phyloP scores from a whole-genome alignment of 2,797 vertebrate species.

The Rhynchotus rufescens region DNA sequence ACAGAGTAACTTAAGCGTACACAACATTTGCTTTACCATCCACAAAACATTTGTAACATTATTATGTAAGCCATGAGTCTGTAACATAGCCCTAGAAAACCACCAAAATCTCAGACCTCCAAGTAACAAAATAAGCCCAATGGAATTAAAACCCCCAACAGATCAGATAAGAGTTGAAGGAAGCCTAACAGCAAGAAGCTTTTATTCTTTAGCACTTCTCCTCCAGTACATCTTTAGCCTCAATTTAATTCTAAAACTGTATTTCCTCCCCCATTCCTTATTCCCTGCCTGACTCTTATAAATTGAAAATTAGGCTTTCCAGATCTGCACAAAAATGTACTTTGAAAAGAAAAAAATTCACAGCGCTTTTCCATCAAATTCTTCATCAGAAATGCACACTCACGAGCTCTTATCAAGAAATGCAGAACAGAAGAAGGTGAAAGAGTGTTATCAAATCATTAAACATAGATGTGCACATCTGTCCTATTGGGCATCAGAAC shows the following conservation, averaged over 20 bases:
- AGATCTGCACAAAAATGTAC: constrained; percentile 24
- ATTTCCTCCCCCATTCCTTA: background rate
- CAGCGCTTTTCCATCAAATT: constrained; percentile 38
- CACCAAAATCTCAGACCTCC: background rate
- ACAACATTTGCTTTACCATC: background rate
- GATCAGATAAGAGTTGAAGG: background rate
- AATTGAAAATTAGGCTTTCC: constrained; percentile 15
- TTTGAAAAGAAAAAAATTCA: background rate
- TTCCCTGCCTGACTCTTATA: background rate
- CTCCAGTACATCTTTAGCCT: background rate
- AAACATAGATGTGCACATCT: constrained; percentile 45
- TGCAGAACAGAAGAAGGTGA: background rate
- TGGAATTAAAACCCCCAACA: background rate
- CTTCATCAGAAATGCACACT: constrained; percentile 54
- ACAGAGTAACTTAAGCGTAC: background rate
- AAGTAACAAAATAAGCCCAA: background rate
- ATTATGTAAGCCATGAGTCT: background rate
- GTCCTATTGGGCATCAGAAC: background rate
- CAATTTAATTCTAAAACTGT: constrained; percentile 18
- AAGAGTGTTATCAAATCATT: constrained; percentile 54
- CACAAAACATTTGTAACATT: background rate
- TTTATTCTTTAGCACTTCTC: background rate
- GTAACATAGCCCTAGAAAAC: background rate
- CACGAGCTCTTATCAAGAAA: background rate
- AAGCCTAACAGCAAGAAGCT: background rate